A percentile compares a stretch with the other conserved stretches of the same genome.
Conservation (phyloP, 2,888 invertebrate species). For the Andrena hattorfiana region DNA sequence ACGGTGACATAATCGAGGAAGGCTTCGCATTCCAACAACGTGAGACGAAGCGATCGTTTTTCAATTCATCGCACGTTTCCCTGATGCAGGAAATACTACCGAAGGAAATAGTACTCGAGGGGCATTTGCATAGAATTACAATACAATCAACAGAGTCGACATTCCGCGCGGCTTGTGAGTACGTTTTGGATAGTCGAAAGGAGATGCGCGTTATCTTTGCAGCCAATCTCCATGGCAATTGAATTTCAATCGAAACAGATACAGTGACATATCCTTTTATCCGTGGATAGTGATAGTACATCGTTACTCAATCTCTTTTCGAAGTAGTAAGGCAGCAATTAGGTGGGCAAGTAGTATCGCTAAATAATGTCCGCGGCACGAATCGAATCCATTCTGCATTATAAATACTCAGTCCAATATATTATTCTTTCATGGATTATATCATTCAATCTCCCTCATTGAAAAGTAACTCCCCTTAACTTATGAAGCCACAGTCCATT, state of each 20-base stretch:
- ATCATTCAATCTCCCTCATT: no score
- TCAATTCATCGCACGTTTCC: conserved; percentile 48
- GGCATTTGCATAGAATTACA: conserved; percentile 57
- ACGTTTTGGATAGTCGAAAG: conserved; percentile 50
- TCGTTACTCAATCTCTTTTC: not conserved
- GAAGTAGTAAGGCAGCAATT: no score
- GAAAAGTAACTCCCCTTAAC: not conserved
- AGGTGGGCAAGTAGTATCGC: not conserved
- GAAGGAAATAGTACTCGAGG: conserved; percentile 46
- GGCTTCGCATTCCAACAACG: conserved; percentile 22
- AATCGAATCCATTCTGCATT: not conserved
- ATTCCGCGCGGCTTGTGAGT: conserved; percentile 26
- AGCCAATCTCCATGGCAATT: conserved; percentile 31
- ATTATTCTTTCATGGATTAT: no score
- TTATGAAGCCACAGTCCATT: not conserved
- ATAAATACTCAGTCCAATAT: no score
- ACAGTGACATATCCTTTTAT: not conserved
- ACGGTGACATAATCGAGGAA: conserved; percentile 16
- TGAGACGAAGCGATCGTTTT: conserved; percentile 29
- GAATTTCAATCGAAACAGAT: conserved; percentile 37
- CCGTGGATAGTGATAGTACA: not conserved
- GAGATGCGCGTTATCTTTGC: conserved; percentile 25
- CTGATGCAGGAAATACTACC: conserved; percentile 40
- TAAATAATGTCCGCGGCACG: not conserved
- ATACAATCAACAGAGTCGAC: conserved; percentile 56